phyloP scores from a whole-genome alignment of 2,888 invertebrate genomes.

The Aproaerema taeniolella region DNA sequence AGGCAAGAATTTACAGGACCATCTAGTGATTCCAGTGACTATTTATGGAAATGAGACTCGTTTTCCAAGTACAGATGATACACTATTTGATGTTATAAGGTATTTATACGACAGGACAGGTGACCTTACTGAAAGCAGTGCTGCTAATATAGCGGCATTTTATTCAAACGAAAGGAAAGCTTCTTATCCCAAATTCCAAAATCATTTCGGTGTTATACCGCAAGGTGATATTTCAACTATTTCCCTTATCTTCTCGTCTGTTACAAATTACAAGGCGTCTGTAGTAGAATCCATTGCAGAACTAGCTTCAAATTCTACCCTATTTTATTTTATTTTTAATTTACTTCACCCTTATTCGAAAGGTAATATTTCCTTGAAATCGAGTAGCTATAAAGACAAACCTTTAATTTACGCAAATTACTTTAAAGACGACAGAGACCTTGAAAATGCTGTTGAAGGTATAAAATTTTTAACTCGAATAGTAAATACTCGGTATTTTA shows the following conservation, averaged over 20 bases:
- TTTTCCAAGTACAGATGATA: constrained; percentile 26
- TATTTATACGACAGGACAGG: constrained; percentile 63
- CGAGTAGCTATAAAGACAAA: constrained; percentile 68
- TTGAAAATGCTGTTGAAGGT: constrained; percentile 27
- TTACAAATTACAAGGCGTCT: constrained; percentile 36
- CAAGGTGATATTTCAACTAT: constrained; percentile 30
- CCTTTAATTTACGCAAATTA: constrained; percentile 79
- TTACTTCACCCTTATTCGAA: constrained; percentile 55
- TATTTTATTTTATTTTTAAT: constrained; percentile 35
- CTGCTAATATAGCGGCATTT: constrained; percentile 81
- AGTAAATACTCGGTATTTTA: constrained; percentile 21
- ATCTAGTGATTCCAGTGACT: constrained; percentile 41
- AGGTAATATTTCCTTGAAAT: constrained; percentile 66
- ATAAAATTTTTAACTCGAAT: constrained; percentile 24
- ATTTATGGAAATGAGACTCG: constrained; percentile 28
- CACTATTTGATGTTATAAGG: constrained; percentile 32
- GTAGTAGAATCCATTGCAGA: constrained; percentile 24
- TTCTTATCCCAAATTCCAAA: constrained; percentile 27
- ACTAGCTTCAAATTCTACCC: constrained; percentile 22
- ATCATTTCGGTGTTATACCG: constrained; percentile 23
- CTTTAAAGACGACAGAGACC: constrained; percentile 66
- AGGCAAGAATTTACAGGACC: constrained; percentile 57
- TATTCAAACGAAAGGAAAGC: constrained; percentile 47
- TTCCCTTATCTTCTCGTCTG: too few relatives aligned
- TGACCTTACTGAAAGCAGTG: constrained; percentile 47